Base-by-base conservation (phyloP, 2,888 invertebrate genomes). In the Sphaerophoria taeniata region DNA sequence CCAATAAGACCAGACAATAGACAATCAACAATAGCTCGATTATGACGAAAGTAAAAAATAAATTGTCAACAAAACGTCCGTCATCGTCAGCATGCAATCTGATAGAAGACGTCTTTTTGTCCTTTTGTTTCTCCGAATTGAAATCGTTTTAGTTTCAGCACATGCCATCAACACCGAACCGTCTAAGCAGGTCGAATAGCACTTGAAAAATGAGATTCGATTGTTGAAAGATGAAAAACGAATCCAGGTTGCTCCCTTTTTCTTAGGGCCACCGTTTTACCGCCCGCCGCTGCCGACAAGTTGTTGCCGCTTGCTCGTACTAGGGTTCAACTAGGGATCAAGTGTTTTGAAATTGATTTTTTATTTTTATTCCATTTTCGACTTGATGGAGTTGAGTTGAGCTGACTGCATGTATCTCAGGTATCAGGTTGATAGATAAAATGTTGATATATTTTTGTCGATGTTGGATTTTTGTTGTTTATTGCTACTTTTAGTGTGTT, bases 141-240 rank as follows among this genome's bases (percentile, higher is more conserved):
- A 34, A 63, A 63, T 49, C 63, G 39, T 58, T 49, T 63, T 49
- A 47, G 63, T 49, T 49, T 63, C 63, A 47, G 63, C 63, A 63
- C 63, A 63, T 63, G 63, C 63, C 63, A 63, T n/a, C n/a, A n/a
- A n/a, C n/a, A n/a, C 39, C 36, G 2, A 24, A 24, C 24, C 24
- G 24, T 2, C 24, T 24, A 2, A 24, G 24, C 24, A 24, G 58
- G 43, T 43, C 12, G 58, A 16, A 58, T 58, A 12, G 11, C 39
- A 16, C 16, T 7, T 24, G 6, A 58, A 9, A 39, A 56, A 56
- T 56, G 14, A 56, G 61, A 61, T 14, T 61, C 33, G 2, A 56
- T 56, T 36, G 61, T 31, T 61, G 63, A 14, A 60, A 60, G 60
- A 63, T 63, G 47, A 9, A 60, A 60, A 43, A 63, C 49, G 11